Conservation (phyloP, 1,140 invertebrate genomes). For the Samia ricini region DNA sequence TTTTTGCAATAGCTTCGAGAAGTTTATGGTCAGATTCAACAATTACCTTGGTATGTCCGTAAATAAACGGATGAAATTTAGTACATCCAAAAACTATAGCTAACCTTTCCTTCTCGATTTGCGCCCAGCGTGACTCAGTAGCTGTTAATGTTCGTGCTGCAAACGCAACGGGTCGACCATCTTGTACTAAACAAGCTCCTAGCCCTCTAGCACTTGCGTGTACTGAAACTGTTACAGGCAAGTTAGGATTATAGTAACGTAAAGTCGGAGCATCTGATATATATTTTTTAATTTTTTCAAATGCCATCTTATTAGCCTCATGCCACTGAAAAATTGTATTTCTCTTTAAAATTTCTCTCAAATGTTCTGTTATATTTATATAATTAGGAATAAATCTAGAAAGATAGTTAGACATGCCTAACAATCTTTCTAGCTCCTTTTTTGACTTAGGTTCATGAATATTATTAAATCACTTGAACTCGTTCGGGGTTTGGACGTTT, state of each 20-base stretch:
- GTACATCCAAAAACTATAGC: slow-evolving; percentile 8
- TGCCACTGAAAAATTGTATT: not conserved
- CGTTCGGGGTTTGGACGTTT: not conserved
- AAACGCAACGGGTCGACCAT: slow-evolving; percentile 6
- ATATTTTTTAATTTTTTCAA: not conserved
- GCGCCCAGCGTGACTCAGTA: not conserved
- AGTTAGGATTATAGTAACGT: not conserved
- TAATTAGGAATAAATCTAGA: slow-evolving; percentile 10
- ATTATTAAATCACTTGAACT: not conserved
- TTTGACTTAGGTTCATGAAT: not conserved
- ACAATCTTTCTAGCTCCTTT: slow-evolving; percentile 5
- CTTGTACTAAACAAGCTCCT: slow-evolving; percentile 4
- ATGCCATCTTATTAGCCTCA: not conserved
- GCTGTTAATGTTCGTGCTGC: slow-evolving; percentile 1
- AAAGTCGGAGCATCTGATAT: not conserved
- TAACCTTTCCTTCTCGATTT: slow-evolving; percentile 7
- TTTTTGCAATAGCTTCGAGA: slow-evolving; percentile 6
- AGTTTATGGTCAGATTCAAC: slow-evolving; percentile 9
- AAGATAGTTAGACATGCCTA: slow-evolving; percentile 1
- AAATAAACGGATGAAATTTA: slow-evolving; percentile 7
- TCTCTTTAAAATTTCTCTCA: slow-evolving; percentile 3
- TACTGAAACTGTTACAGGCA: not conserved
- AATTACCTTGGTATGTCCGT: not conserved
- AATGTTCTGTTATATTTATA: not conserved
- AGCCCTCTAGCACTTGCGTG: not conserved